Evolutionary conservation across 2,797 vertebrate genomes (phyloP), one percentile per base, ranked within the genome.

Genomic region (Characodon lateralis): DNA sequence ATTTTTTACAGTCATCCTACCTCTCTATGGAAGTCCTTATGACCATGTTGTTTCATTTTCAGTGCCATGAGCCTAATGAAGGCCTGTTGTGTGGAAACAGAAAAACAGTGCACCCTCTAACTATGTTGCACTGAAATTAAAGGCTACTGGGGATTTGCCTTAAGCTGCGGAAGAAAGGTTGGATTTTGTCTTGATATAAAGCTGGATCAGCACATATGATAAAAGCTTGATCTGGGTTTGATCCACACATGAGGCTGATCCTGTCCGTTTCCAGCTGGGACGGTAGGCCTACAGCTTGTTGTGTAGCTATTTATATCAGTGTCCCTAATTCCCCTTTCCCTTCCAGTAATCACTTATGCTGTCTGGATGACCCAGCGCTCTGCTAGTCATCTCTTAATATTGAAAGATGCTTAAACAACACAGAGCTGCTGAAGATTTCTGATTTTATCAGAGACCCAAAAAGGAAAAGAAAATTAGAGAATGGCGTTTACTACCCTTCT

Each of bases 291-390:
- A 81, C 77, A 77, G 74, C 77, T 22, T 79, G 43, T 10, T 10
- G 76, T 16, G 2, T 0, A 16, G 71, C 50, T 50, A 78, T 61
- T 77, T 39, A 77, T 13, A n/a, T 66, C 13, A 43, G 1, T 1
- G 65, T 77, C 86, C 89, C 88, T 80, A 7, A 88, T 87, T 84
- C 71, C 79, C 31, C n/a, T n/a, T 12, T 39, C 50, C 72, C 80
- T 78, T 78, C 76, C 79, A 85, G 78, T 78, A 88, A 89, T 92
- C 84, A 84, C 78, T 89, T 87, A 93, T 86, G 85, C 77, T 81
- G 85, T 75, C 76, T 71, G 81, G 81, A 58, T 31, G 77, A 80
- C n/a, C 73, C 65, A 73, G 74, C 7, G 5, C 43, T 46, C 43
- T 41, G 59, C 76, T 39, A 46, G 43, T 46, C 43, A 46, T 46